Percentiles rank a stretch among this genome's conserved stretches.
These are phyloP conservation scores for Thalassarche chlororhynchos DNA, from an alignment of 2,113 vertebrate genomes.

Conservation along the genomic window DNA sequence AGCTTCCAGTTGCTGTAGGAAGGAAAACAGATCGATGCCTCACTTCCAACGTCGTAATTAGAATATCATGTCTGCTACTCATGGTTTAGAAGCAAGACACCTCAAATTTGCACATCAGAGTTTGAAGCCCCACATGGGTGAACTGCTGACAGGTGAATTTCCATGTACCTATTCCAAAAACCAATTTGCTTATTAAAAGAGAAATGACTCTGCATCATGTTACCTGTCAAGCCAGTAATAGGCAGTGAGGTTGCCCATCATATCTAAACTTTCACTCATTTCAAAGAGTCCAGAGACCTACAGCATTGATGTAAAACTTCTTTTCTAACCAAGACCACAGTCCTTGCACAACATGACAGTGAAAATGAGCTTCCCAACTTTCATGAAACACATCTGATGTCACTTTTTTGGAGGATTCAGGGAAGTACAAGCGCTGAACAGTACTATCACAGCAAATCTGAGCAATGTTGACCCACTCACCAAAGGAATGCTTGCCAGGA, in stretches of 20 bases:
- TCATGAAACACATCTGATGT: neutral
- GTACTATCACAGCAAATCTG: neutral
- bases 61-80: neutral
- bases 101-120: neutral
- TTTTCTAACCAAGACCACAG: neutral
- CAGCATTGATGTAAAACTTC: neutral
- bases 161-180: neutral
- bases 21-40: neutral
- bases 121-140: neutral
- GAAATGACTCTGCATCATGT: neutral
- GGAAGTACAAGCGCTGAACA: neutral
- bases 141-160: neutral
- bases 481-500: neutral
- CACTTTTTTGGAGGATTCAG: neutral
- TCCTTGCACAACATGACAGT: neutral
- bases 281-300: neutral
- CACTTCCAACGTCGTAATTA: neutral
- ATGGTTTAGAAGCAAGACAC: neutral
- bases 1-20: neutral
- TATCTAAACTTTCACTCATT: neutral
- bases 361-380: neutral
- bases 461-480: neutral
- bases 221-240: neutral
- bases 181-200: neutral
- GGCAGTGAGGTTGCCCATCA: neutral